A percentile compares a stretch with the other conserved stretches of the same genome.
These are phyloP conservation scores for Hipposideros armiger DNA, from an alignment of 2,113 vertebrate species.

Conservation along the genomic window DNA sequence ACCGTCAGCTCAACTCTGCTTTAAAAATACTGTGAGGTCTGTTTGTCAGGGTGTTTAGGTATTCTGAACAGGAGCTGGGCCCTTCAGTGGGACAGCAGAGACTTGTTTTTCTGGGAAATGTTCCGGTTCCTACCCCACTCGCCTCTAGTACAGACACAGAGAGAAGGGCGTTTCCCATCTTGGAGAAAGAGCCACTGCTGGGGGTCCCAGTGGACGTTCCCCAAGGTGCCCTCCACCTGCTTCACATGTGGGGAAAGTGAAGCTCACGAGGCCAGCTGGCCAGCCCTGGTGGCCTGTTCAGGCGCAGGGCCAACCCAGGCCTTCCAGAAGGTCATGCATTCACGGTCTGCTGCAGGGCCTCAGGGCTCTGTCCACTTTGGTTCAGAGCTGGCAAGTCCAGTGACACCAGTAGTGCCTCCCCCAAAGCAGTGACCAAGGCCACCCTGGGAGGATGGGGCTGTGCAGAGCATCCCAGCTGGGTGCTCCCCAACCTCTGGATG, in stretches of 20 bases:
- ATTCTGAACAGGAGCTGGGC: not conserved
- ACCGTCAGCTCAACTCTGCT: not conserved
- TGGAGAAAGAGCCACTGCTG: not conserved
- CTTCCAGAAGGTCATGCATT: not conserved
- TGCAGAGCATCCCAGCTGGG: too few species aligned
- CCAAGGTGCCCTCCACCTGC: not conserved
- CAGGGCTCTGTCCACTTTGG: rapidly evolving
- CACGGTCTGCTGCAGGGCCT: not conserved
- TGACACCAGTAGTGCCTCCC: rapidly evolving
- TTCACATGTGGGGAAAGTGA: not conserved
- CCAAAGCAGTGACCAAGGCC: not conserved
- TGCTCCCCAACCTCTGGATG: not conserved
- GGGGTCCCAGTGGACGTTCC: not conserved
- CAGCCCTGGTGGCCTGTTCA: not conserved
- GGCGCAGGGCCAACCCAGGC: not conserved
- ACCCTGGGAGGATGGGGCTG: not conserved
- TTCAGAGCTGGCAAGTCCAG: not conserved
- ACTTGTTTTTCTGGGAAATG: not conserved
- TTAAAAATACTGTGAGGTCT: rapidly evolving
- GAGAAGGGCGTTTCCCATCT: not conserved
- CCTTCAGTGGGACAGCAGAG: not conserved
- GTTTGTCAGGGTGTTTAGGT: not conserved
- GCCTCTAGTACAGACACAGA: not conserved
- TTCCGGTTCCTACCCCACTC: not conserved
- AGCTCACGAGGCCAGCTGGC: not conserved